Conservation (phyloP, 2,113 vertebrate species). For the Trinectes maculatus region DNA sequence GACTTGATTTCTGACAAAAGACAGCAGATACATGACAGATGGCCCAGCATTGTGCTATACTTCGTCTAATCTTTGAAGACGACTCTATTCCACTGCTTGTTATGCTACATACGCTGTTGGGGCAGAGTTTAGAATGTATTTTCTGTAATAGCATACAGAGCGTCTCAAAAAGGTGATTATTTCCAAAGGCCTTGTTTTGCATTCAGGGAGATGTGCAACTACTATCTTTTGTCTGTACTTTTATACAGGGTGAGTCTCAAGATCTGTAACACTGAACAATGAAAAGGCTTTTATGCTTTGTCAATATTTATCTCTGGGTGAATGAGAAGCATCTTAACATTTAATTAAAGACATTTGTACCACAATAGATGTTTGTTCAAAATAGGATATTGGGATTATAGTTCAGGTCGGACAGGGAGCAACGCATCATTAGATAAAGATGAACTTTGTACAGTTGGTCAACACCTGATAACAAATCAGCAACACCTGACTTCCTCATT, state of each 20-base stretch:
- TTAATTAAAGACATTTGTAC: conserved; percentile 3
- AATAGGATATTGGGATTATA: conserved; percentile 10
- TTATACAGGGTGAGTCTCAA: conserved; percentile 23
- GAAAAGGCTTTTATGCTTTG: conserved; percentile 14
- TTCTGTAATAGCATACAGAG: conserved; percentile 6
- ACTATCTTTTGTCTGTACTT: conserved; percentile 29
- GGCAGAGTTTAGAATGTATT: background rate
- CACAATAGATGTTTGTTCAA: background rate
- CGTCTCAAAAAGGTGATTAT: background rate
- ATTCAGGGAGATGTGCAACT: conserved; percentile 32
- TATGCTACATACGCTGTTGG: background rate
- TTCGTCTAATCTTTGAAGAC: conserved; percentile 4
- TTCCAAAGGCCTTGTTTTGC: conserved; percentile 16
- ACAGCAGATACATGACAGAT: conserved; percentile 10
- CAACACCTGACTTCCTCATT: conserved; percentile 14
- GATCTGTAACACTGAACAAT: conserved; percentile 25
- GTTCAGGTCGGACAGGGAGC: conserved; percentile 6
- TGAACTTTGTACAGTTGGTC: conserved; percentile 11
- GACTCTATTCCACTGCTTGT: conserved; percentile 9
- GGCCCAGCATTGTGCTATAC: background rate
- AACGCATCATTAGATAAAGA: background rate
- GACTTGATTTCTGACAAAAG: conserved; percentile 1
- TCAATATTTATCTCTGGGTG: conserved; percentile 31
- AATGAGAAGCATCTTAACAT: conserved; percentile 14
- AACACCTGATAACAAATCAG: conserved; percentile 22